Conservation (phyloP, 2,888 invertebrate species). For the Noctua fimbriata region DNA sequence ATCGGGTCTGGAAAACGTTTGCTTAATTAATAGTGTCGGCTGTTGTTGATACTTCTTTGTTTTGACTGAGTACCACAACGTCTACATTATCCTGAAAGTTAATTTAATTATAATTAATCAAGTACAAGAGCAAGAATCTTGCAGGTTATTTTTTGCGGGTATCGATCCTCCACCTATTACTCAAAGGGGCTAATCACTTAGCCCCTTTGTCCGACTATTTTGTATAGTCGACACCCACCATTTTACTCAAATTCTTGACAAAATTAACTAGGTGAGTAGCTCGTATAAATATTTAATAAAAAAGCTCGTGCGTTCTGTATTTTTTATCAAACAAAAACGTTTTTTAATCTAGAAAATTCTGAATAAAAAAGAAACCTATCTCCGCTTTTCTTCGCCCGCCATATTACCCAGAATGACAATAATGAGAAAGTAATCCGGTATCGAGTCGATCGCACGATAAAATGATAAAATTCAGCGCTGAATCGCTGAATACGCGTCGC, state of each 20-base stretch:
- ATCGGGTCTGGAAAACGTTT: constrained; percentile 20
- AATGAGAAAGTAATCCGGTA: constrained; percentile 52
- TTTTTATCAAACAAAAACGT: constrained; percentile 11
- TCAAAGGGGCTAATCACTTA: background rate
- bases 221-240: background rate
- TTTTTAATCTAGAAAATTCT: constrained; percentile 33
- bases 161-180: background rate
- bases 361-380: constrained; percentile 36
- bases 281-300: background rate
- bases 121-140: background rate
- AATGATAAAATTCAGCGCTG: constrained; percentile 55
- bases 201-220: too few species aligned
- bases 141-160: background rate
- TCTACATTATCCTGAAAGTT: background rate
- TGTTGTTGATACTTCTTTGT: constrained; percentile 4
- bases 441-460: constrained; percentile 48
- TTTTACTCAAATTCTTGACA: background rate
- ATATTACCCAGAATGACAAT: constrained; percentile 50
- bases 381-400: constrained; percentile 17
- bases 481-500: constrained; percentile 39
- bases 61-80: background rate
- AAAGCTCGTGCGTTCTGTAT: background rate
- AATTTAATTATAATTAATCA: background rate
- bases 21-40: constrained; percentile 1
- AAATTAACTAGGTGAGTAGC: background rate